phyloP scores from a whole-genome alignment of 2,888 invertebrate genomes.

The Itoplectis maculator region DNA sequence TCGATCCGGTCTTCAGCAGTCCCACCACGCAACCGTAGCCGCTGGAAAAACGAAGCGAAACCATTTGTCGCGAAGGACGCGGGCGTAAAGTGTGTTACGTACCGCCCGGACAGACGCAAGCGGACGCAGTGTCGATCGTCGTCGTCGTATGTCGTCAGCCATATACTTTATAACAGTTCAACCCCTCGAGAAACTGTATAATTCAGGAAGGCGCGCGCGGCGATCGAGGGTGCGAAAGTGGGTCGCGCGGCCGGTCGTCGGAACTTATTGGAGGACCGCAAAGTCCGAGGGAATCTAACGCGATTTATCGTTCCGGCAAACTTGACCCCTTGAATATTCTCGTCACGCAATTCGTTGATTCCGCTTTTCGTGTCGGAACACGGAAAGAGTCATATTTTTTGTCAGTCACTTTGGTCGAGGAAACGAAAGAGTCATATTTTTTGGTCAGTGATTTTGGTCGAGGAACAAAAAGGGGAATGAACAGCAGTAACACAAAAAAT shows the following conservation, averaged over 20 bases:
- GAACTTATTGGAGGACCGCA: constrained; percentile 1
- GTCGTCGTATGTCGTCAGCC: constrained; percentile 1
- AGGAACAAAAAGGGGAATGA: too few relatives aligned
- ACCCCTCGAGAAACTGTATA: constrained; percentile 50
- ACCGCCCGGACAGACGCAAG: too few relatives aligned
- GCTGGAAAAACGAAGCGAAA: constrained; percentile 85
- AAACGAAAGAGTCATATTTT: too few relatives aligned
- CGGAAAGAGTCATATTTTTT: background rate
- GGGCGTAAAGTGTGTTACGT: constrained; percentile 32
- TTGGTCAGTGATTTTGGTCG: too few relatives aligned
- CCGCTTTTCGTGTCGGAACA: background rate
- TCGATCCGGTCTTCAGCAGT: constrained; percentile 94
- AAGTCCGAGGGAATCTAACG: constrained; percentile 6
- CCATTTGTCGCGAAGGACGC: constrained; percentile 21
- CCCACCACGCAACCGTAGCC: constrained; percentile 91
- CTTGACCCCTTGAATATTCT: background rate
- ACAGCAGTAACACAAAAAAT: too few relatives aligned
- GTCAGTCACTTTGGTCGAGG: too few relatives aligned
- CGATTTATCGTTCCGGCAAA: background rate
- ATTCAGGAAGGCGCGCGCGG: constrained; percentile 48
- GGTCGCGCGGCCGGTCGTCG: constrained; percentile 50
- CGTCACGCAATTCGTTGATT: background rate
- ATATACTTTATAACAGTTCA: constrained; percentile 54
- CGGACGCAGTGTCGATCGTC: constrained; percentile 30
- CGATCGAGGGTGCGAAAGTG: constrained; percentile 65